A percentile compares a stretch with the other conserved stretches of the same genome.
Conservation (phyloP, 2,113 vertebrate species). For the Artemisiospiza belli region DNA sequence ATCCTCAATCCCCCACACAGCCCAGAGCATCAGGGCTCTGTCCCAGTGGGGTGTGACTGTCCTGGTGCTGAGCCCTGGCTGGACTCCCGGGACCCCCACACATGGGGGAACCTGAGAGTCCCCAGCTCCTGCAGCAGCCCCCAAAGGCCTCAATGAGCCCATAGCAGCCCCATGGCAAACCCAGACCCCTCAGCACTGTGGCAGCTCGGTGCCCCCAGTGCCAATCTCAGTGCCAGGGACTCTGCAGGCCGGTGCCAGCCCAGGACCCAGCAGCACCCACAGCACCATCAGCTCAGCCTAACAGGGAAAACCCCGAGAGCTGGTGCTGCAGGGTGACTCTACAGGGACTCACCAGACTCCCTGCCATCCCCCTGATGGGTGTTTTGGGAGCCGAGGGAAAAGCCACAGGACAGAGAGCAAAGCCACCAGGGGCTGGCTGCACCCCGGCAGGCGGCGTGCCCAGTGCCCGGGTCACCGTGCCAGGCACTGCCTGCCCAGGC, state of each 20-base stretch:
- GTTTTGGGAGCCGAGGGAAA: not conserved
- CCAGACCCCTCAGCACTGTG: not conserved
- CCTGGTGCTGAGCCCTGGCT: not conserved
- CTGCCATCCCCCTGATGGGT: not conserved
- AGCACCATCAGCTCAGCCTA: not conserved
- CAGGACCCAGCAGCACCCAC: not conserved
- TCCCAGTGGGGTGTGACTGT: not conserved
- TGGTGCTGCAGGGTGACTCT: rapidly evolving
- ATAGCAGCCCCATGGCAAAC: not conserved
- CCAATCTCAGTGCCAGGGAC: not conserved
- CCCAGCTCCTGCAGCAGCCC: not conserved
- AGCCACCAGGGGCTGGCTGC: not conserved
- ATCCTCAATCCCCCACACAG: not conserved
- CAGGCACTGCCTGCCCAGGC: not conserved
- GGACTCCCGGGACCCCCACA: not conserved
- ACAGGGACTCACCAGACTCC: not conserved
- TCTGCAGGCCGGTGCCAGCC: not conserved
- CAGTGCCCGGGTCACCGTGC: not conserved
- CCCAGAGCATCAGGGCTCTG: not conserved
- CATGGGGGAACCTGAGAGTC: not conserved
- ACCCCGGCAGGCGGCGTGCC: not conserved
- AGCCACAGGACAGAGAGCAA: not conserved
- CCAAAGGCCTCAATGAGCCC: too few species aligned
- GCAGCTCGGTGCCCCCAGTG: not conserved
- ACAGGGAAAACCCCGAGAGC: not conserved